Base-by-base conservation (phyloP, 2,888 invertebrate species). In the Dryadula phaetusa region DNA sequence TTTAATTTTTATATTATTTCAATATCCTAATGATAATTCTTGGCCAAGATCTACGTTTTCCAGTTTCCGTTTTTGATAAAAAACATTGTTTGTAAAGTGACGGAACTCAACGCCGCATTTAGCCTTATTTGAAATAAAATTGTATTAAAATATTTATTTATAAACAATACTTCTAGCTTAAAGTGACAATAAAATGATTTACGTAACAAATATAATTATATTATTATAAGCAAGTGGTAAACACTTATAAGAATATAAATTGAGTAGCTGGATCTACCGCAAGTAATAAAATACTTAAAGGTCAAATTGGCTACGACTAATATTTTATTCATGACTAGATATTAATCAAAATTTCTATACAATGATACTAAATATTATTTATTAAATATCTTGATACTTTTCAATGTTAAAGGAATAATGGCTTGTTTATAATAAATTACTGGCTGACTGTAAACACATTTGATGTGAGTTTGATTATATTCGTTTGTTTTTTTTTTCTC, bases 251-350 rank as follows among this genome's bases (percentile, higher is more conserved):
- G 12, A 25, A 49, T 49, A 49, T 49, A 25, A n/a, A n/a, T 49
- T 25, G 25, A 49, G 25, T 25, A 25, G 7, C 6, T 49, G 22
- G 47, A 49, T 49, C 22, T n/a, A 28, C 49, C 25, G n/a, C 49
- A 28, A 49, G 49, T 28, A 49, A 49, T 28, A 28, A 49, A 49
- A 49, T 28, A 49, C n/a, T 16, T 28, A 49, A 16, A 28, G 49
- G 49, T 49, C 49, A 16, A 28, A 49, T 49, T 49, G 49, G 49
- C 49, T 28, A 28, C 25, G 25, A 3, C n/a, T 49, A 49, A 49
- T 49, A 49, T 49, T 49, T 49, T 49, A 49, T 49, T 49, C 49
- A 49, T 25, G 28, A 28, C 28, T 6, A 28, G 49, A 28, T 49
- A 49, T 28, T 28, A 49, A 28, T 49, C 16, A 28, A 7, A 16